Percentiles rank a stretch among this genome's conserved stretches.
phyloP scores from a whole-genome alignment of 2,113 vertebrate species.

The Gambusia affinis region DNA sequence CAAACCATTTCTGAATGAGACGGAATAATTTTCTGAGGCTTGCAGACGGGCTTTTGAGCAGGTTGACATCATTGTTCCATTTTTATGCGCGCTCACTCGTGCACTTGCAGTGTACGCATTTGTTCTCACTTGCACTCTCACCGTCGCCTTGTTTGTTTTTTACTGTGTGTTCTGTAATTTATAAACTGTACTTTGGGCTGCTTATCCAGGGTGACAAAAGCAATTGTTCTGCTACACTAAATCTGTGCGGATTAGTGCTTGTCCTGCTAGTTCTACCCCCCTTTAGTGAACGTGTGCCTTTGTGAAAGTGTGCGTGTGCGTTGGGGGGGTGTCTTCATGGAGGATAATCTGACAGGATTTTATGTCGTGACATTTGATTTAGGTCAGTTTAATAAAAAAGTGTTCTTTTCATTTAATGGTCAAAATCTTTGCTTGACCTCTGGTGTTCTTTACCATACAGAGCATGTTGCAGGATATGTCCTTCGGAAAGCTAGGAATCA shows the following conservation, averaged over 20 bases:
- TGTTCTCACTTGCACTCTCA: neutral
- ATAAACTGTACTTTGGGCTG: constrained; percentile 65
- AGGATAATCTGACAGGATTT: constrained; percentile 19
- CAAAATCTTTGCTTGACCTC: constrained; percentile 19
- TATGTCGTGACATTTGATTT: constrained; percentile 28
- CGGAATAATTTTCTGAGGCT: constrained; percentile 51
- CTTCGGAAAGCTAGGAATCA: constrained; percentile 49
- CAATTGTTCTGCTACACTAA: constrained; percentile 72
- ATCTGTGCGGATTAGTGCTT: constrained; percentile 72
- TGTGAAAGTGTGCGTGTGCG: neutral
- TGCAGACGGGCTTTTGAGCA: constrained; percentile 46
- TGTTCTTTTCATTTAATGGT: neutral
- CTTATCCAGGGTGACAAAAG: constrained; percentile 76
- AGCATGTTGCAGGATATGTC: constrained; percentile 25
- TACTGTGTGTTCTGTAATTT: constrained; percentile 53
- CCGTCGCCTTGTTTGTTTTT: constrained; percentile 5
- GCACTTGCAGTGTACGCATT: constrained; percentile 29
- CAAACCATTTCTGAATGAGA: constrained; percentile 51
- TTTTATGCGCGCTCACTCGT: constrained; percentile 15
- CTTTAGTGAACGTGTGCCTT: neutral
- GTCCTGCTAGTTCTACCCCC: constrained; percentile 49
- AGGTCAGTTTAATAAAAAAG: neutral
- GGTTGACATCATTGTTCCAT: constrained; percentile 52
- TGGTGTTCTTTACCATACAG: constrained; percentile 1
- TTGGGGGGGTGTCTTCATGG: neutral